phyloP scores from a whole-genome alignment of 2,797 vertebrate genomes.

The Sphenodon punctatus region DNA sequence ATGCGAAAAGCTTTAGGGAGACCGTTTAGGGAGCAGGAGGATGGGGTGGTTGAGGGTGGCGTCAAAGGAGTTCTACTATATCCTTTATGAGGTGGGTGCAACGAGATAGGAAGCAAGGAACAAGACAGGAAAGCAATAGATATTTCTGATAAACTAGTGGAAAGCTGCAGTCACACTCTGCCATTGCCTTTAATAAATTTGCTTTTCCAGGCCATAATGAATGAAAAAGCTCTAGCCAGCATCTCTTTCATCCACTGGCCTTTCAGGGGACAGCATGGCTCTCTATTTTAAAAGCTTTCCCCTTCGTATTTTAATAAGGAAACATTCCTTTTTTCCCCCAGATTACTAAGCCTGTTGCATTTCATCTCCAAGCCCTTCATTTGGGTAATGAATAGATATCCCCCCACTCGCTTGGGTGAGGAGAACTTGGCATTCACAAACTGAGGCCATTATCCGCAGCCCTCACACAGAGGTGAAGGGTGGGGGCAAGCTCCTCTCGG shows the following conservation, averaged over 20 bases:
- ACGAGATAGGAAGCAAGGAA: neutral
- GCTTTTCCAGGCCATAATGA: no score
- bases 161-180: neutral
- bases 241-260: neutral
- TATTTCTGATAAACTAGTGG: neutral
- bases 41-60: no score
- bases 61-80: no score
- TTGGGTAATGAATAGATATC: constrained; percentile 53
- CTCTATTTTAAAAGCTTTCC: neutral
- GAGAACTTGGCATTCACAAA: constrained; percentile 44
- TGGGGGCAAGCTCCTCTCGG: neutral
- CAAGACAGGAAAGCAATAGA: neutral
- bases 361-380: constrained; percentile 16
- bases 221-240: no score
- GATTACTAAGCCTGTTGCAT: constrained; percentile 32
- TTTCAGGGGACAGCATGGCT: neutral
- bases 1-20: no score
- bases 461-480: neutral
- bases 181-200: neutral
- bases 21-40: no score
- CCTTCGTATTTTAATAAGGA: constrained; percentile 46
- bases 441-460: neutral
- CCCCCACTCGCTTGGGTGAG: constrained; percentile 1
- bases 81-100: no score
- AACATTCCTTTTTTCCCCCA: constrained; percentile 22